Evolutionary conservation across 2,888 invertebrate genomes (phyloP).

Genomic region (Papilio gigon): DNA sequence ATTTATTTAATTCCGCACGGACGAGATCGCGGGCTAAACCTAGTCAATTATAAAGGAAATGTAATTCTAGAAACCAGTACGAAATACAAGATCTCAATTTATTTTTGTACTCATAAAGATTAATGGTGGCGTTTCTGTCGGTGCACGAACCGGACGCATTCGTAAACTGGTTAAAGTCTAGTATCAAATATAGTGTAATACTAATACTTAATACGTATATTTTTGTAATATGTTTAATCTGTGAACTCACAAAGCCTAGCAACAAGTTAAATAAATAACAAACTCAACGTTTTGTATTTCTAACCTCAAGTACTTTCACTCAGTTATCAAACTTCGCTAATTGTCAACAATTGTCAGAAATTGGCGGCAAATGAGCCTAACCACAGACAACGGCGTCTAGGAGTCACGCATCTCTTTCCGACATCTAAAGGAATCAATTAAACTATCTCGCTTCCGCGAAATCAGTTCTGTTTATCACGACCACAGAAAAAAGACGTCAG

Average conservation of each 20-base stretch:
- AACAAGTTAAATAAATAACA: background rate
- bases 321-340: conserved; percentile 34
- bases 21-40: no score
- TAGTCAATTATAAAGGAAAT: no score
- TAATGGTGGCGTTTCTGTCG: background rate
- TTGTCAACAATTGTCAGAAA: conserved; percentile 43
- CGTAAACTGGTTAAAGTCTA: background rate
- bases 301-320: conserved; percentile 18
- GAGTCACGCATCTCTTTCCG: conserved; percentile 51
- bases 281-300: background rate
- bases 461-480: conserved; percentile 60
- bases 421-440: conserved; percentile 47
- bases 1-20: no score
- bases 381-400: conserved; percentile 58
- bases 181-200: background rate
- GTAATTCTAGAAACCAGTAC: background rate
- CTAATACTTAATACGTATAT: background rate
- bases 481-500: conserved; percentile 76
- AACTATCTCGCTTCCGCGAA: conserved; percentile 62
- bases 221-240: background rate
- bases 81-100: background rate
- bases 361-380: conserved; percentile 54
- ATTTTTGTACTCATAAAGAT: background rate
- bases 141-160: background rate
- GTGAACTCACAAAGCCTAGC: background rate